Evolutionary conservation across 2,888 invertebrate genomes (phyloP), one percentile per base, ranked within the genome.

Genomic region (Leptopilina drosophilae): DNA sequence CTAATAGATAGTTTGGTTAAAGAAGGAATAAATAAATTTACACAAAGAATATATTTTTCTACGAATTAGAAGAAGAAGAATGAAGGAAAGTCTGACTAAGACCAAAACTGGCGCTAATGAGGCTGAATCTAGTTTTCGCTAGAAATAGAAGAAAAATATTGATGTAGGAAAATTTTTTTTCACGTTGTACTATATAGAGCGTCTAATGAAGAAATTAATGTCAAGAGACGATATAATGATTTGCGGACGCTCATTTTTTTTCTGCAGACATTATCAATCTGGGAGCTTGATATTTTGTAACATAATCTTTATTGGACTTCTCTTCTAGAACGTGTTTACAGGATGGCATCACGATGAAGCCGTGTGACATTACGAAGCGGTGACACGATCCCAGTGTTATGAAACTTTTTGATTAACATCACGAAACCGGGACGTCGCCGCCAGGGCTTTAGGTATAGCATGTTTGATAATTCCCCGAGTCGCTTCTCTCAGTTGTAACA

Each of bases 401-500:
- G 82, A 83, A 83, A 83, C 82, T 82, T 82, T 81, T 81, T 81
- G 81, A 83, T 83, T 79, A 82, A 78, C 77, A 53, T 69, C 76
- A 81, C 79, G 73, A 77, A 79, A 81, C 78, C 64, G 49, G 67
- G 49, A 49, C 59, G 79, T 79, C 53, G n/a, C 64, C 76, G 46
- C 65, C 62, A 62, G 62, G 62, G 62, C 62, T 62, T 15, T 62
- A 20, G 15, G 15, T 62, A 62, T 15, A 69, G 46, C 40, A 73
- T 56, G 53, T 56, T 73, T 56, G 46, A 56, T 73, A 64, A 64
- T 64, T 77, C 75, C 62, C 76, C 66, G 73, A 49, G 78, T 33
- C 77, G 77, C 81, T 80, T 81, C 77, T 81, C 77, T 64, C 65
- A 77, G 62, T 78, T 64, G 79, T 77, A 79, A 78, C 77, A 84